These are phyloP conservation scores for Cyrtodaria siliqua DNA, from an alignment of 2,888 invertebrate species.

Conservation along the genomic window DNA sequence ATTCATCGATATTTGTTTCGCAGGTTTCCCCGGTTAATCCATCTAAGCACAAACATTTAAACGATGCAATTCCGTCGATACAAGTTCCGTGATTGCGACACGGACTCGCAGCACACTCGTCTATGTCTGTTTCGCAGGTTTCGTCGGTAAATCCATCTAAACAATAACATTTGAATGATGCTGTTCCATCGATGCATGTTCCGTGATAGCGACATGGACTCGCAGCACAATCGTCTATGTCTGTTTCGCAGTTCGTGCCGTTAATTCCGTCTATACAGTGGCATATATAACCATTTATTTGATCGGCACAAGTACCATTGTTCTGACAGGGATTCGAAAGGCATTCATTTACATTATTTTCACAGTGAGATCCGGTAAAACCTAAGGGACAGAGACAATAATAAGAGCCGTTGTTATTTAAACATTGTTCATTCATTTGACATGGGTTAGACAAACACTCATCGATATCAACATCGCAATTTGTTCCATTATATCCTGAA, in stretches of 20 bases:
- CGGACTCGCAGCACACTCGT: conserved; percentile 57
- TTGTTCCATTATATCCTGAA: neutral
- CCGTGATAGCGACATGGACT: conserved; percentile 50
- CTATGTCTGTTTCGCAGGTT: conserved; percentile 54
- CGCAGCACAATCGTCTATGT: conserved; percentile 38
- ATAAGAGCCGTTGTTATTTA: conserved; percentile 19
- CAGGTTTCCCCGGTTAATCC: conserved; percentile 2
- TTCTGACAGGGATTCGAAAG: too few relatives aligned
- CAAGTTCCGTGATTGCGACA: conserved; percentile 59
- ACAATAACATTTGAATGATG: conserved; percentile 43
- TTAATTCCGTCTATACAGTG: too few relatives aligned
- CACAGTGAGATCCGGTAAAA: too few relatives aligned
- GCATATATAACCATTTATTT: too few relatives aligned
- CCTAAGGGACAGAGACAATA: conserved; percentile 10
- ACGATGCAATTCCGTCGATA: conserved; percentile 2
- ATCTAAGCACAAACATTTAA: too few relatives aligned
- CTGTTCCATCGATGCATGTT: conserved; percentile 15
- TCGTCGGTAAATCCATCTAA: conserved; percentile 53
- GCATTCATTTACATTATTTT: too few relatives aligned
- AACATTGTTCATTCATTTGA: conserved; percentile 10
- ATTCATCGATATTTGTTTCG: conserved; percentile 6
- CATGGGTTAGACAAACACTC: conserved; percentile 20
- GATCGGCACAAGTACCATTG: too few relatives aligned
- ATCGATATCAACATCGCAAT: conserved; percentile 2
- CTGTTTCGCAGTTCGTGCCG: too few relatives aligned